Evolutionary conservation across 30 jellyfish, hydroid and myxozoan species (phyloP), one percentile per base, ranked within the genome.

Genomic region (Aurelia coerulea): DNA sequence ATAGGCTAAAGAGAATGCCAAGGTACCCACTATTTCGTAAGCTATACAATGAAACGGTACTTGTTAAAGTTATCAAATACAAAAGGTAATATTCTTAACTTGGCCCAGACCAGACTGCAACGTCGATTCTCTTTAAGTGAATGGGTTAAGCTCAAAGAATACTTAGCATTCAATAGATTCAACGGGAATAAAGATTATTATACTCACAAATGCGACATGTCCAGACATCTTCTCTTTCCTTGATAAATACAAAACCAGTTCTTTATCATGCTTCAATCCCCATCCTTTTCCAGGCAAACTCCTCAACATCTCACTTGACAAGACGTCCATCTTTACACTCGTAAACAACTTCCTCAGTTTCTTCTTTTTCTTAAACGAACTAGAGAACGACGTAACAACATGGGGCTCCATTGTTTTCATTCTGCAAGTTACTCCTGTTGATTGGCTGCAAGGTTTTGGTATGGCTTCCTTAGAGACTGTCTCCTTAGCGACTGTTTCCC

Each of bases 251-350:
- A 85, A 76, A 4, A 93, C 92, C 78, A 93, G 68, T 35, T 93
- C 96, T 41, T 64, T 67, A 68, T 93, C 98, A 67, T 86, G 97
- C 33, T 81, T 69, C 31, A 76, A 17, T 10, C 89, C 64, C 98
- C 98, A 93, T 4, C 65, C 86, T 54, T 56, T 68, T 13, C 90
- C 88, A 8, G 94, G 91, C 76, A 73, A 73, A 23, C 76, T 50
- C n/a, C 94, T 90, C 56, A 93, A 79, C 73, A 29, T 5, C 62
- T 77, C 80, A 35, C 92, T 78, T 16, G 93, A 74, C 46, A 72
- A 63, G 2, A 80, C 87, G 65, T 93, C 97, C 86, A 76, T 83
- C 58, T 73, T 66, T 15, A 93, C 77, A 56, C 78, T 67, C 65
- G 83, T 41, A 64, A 73, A 86, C 4, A 65, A 58, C 64, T 70